Evolutionary conservation across 2,888 invertebrate genomes (phyloP).

Genomic region (Macrophya alboannulata): DNA sequence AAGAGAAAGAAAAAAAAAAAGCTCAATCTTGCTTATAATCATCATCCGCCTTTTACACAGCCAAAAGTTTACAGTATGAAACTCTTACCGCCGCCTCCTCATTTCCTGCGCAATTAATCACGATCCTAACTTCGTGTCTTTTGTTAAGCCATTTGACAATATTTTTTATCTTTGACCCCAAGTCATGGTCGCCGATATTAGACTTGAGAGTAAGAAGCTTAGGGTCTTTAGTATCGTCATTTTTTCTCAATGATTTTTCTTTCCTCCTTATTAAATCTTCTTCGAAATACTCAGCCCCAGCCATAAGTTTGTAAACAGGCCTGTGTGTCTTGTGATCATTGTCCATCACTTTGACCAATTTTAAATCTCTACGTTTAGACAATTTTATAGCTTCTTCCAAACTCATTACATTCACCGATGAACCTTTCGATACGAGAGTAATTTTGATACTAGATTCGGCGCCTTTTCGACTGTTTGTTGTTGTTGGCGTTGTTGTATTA

Average conservation of each 20-base stretch:
- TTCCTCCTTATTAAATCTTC: conserved; percentile 80
- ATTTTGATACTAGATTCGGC: conserved; percentile 82
- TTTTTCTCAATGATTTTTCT: conserved; percentile 61
- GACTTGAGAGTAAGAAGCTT: conserved; percentile 73
- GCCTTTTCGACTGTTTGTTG: conserved; percentile 63
- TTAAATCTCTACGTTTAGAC: conserved; percentile 86
- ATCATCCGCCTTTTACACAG: neutral
- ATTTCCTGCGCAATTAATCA: conserved; percentile 67
- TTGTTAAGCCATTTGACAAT: conserved; percentile 75
- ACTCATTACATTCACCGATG: conserved; percentile 83
- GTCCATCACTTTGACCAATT: conserved; percentile 87
- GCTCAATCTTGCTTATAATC: neutral
- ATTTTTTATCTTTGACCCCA: conserved; percentile 74
- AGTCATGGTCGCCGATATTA: conserved; percentile 76
- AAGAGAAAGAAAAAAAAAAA: conserved; percentile 27
- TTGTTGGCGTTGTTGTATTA: neutral
- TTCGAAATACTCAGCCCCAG: conserved; percentile 84
- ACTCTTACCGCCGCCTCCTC: conserved; percentile 64
- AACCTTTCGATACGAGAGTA: conserved; percentile 84
- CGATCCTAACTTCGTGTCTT: conserved; percentile 71
- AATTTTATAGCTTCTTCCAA: conserved; percentile 87
- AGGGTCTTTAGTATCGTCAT: conserved; percentile 64
- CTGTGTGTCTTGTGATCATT: conserved; percentile 86
- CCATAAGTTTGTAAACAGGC: conserved; percentile 87
- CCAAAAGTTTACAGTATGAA: neutral